A percentile compares a stretch with the other conserved stretches of the same genome.
These are phyloP conservation scores for Spatulosminthurus flaviceps DNA, from an alignment of 2,888 invertebrate genomes.

Conservation along the genomic window DNA sequence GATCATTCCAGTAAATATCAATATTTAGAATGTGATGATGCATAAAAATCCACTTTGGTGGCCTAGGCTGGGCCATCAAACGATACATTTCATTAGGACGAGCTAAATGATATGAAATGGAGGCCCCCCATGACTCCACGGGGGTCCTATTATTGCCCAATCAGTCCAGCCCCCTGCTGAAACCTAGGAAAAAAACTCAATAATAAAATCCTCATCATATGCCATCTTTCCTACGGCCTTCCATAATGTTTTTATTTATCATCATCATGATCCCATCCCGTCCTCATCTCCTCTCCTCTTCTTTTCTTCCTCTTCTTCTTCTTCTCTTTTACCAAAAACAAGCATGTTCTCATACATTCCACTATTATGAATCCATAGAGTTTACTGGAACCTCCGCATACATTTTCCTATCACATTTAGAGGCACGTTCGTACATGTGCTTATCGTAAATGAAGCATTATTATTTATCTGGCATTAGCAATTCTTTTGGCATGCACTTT, in stretches of 20 bases:
- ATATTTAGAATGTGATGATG: conserved; percentile 62
- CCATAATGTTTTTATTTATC: conserved; percentile 50
- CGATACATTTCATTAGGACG: conserved; percentile 64
- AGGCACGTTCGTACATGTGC: too few species aligned
- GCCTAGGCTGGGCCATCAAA: conserved; percentile 58
- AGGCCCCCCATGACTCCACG: conserved; percentile 61
- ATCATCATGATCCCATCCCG: conserved; percentile 41
- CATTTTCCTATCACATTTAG: too few species aligned
- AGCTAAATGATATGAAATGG: conserved; percentile 64
- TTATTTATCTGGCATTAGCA: too few species aligned
- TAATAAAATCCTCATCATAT: conserved; percentile 60
- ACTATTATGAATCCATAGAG: too few species aligned
- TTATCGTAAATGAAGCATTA: too few species aligned
- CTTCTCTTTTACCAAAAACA: conserved; percentile 12
- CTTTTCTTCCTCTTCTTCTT: too few species aligned
- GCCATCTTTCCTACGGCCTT: conserved; percentile 54
- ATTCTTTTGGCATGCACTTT: too few species aligned
- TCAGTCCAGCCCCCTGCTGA: conserved; percentile 64
- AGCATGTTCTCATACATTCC: too few species aligned
- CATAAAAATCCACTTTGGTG: conserved; percentile 64
- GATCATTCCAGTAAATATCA: conserved; percentile 56
- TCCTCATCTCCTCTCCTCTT: conserved; percentile 33
- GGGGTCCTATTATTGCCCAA: conserved; percentile 64
- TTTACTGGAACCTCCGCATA: too few species aligned
- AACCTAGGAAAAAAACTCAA: conserved; percentile 56